Conservation (phyloP, 2,888 invertebrate genomes). For the Strigamia transsilvanica region DNA sequence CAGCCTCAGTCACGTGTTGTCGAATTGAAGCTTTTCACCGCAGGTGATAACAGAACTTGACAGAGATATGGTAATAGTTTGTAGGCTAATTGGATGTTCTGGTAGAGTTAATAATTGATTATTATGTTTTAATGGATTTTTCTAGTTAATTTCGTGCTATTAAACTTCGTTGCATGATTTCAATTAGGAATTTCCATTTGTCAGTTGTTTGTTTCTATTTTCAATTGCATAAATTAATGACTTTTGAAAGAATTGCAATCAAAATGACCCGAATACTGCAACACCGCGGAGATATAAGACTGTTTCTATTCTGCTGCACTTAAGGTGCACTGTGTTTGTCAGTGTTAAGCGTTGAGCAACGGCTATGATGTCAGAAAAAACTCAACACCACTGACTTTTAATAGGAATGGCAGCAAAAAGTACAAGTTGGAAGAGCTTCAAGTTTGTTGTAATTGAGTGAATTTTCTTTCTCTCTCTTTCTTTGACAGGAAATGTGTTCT, state of each 20-base stretch:
- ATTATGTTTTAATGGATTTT: background rate
- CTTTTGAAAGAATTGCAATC: too few relatives aligned
- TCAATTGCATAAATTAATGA: too few relatives aligned
- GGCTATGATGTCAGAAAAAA: background rate
- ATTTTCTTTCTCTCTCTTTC: background rate
- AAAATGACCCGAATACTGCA: too few relatives aligned
- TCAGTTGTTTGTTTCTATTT: too few relatives aligned
- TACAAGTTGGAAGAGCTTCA: conserved; percentile 31
- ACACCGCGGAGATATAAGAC: too few relatives aligned
- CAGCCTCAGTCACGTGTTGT: background rate
- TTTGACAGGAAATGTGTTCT: conserved; percentile 16
- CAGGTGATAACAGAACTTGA: background rate
- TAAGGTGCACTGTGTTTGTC: background rate
- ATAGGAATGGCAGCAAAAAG: background rate
- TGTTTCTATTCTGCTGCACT: too few relatives aligned
- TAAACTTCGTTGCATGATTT: too few relatives aligned
- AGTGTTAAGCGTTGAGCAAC: background rate
- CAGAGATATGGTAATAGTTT: background rate
- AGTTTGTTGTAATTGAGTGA: background rate
- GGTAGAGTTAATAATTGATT: background rate
- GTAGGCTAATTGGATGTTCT: background rate
- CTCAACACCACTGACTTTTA: conserved; percentile 7
- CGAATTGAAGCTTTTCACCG: conserved; percentile 1
- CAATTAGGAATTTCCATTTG: too few relatives aligned
- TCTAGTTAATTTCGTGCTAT: background rate